Base-by-base conservation (phyloP, 2,888 invertebrate species). In the Andricus quercusramuli region DNA sequence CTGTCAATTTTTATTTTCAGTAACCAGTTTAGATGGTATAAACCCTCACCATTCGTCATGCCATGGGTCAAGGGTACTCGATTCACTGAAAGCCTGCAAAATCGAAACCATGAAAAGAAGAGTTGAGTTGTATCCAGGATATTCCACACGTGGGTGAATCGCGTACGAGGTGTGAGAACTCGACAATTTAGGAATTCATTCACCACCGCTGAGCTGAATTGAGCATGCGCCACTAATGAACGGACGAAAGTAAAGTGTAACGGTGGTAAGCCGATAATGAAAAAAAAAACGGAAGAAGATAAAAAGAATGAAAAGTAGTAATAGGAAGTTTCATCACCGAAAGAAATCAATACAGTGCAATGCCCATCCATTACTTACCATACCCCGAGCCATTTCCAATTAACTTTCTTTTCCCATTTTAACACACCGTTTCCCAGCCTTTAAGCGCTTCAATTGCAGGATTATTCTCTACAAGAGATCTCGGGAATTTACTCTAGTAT, bases 191-290 rank as follows among this genome's bases (percentile, higher is more conserved):
- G 59, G 41, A 78, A 74, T 76, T 80, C 79, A 83, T 83, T 84
- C 80, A 80, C 67, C 51, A 59, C 66, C 59, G 47, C 66, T 65
- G 79, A 77, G 51, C 65, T 66, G 64, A 78, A 70, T 29, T 67
- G 79, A 77, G 79, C 81, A 81, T 84, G 44, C 66, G 62, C 64
- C 81, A 41, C 68, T 68, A 85, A 83, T 78, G 84, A 83, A 82
- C 82, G 81, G 78, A 79, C 62, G 80, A 82, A 83, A 83, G 79
- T 83, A 81, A 85, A 83, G 79, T 83, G 82, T 85, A 82, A 81
- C 80, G 81, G 79, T 44, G 82, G 80, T 83, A 83, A 85, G 81
- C 82, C 83, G 82, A 84, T 84, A 84, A 83, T 83, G 81, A 80
- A 78, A 80, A 79, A 77, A 81, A 83, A 77, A 11, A 70, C 29